These are phyloP conservation scores for Mystacides longicornis DNA, from an alignment of 2,888 invertebrate species.

Conservation along the genomic window DNA sequence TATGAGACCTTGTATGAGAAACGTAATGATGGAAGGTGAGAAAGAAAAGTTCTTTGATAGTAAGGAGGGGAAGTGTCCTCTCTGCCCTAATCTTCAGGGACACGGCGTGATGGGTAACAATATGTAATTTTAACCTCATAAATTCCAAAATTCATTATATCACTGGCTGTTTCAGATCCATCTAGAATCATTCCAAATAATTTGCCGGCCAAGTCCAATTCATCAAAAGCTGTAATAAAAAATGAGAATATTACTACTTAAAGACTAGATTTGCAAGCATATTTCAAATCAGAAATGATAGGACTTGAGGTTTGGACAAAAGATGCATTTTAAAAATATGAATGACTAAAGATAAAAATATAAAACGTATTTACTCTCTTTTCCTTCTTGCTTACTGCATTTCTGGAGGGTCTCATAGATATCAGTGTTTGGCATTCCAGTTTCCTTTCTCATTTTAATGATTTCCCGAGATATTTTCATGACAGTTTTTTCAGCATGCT, in stretches of 20 bases:
- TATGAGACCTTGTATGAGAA: no score
- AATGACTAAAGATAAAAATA: not conserved
- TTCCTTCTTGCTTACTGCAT: not conserved
- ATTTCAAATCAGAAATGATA: no score
- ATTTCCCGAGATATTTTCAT: not conserved
- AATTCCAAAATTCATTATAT: slow-evolving; percentile 5
- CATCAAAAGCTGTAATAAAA: not conserved
- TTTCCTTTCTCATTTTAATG: not conserved
- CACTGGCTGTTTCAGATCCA: slow-evolving; percentile 13
- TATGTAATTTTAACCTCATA: no score
- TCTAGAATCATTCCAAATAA: slow-evolving; percentile 12
- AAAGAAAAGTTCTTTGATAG: no score
- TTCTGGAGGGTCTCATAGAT: not conserved
- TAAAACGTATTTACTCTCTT: not conserved
- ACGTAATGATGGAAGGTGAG: no score
- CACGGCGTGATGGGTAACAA: no score
- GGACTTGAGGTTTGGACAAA: no score
- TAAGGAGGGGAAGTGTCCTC: no score
- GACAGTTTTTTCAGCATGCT: not conserved
- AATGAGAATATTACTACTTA: not conserved
- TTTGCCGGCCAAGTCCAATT: slow-evolving; percentile 10
- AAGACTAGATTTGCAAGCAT: not conserved
- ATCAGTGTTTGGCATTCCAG: not conserved
- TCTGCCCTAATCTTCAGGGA: no score
- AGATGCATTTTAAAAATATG: not conserved